Evolutionary conservation across 2,888 invertebrate genomes (phyloP).

Genomic region (Emmelina monodactyla): DNA sequence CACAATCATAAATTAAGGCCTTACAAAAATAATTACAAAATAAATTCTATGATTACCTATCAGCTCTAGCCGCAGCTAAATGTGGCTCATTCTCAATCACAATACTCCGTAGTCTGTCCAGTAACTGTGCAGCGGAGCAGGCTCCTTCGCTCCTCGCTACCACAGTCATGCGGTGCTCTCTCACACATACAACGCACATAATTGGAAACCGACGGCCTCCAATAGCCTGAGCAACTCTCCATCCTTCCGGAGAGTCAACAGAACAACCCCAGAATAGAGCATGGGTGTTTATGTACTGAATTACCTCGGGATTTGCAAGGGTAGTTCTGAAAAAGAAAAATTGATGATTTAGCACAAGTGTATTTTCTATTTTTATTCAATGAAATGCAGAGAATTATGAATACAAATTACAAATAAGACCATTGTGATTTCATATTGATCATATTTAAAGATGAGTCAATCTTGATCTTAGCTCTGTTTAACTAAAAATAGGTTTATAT

Average conservation of each 20-base stretch:
- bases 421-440: too few relatives aligned
- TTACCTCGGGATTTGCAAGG: constrained; percentile 74
- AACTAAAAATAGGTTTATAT: too few relatives aligned
- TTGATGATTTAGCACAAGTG: too few relatives aligned
- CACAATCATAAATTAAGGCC: too few relatives aligned
- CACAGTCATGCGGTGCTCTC: constrained; percentile 92
- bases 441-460: too few relatives aligned
- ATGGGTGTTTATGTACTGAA: constrained; percentile 82
- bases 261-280: constrained; percentile 96
- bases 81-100: constrained; percentile 88
- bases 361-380: too few relatives aligned
- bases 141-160: constrained; percentile 90
- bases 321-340: constrained; percentile 65
- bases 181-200: constrained; percentile 87
- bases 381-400: too few relatives aligned
- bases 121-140: constrained; percentile 74
- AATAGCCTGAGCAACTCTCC: constrained; percentile 88
- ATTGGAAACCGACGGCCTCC: constrained; percentile 84
- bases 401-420: too few relatives aligned
- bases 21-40: too few relatives aligned
- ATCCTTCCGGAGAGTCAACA: constrained; percentile 88
- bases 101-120: constrained; percentile 76
- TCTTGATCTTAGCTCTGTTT: too few relatives aligned
- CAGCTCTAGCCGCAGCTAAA: constrained; percentile 85
- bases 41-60: too few relatives aligned